Base-by-base conservation (phyloP, 2,888 invertebrate species). In the Ochropleura leucogaster region DNA sequence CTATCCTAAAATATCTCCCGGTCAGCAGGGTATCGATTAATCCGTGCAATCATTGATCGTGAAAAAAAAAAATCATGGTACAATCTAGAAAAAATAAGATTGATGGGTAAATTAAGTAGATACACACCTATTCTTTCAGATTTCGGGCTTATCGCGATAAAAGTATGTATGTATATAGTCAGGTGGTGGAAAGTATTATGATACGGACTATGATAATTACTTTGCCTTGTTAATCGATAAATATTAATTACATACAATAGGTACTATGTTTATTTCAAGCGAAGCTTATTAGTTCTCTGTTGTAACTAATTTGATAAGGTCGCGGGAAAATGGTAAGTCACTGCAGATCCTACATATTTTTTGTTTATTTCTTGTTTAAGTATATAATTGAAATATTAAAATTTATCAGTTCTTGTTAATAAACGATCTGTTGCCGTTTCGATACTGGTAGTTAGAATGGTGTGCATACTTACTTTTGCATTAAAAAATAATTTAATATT, bases 321-420 rank as follows among this genome's bases (percentile, higher is more conserved):
- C 51, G 80, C 40, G 10, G 63, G n/a, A 79, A 74, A n/a, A 79
- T 79, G 79, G 79, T 79, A 74, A 79, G 79, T 62, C 20, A 14
- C 9, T 60, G 16, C 0, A 8, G 18, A 20, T 40, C 9, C 18
- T 30, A 18, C 12, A 8, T 44, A 42, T 55, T 20, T 20, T 49
- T 44, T 42, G 3, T 46, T 47, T 60, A 18, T 47, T 16, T 9
- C 12, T 12, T 9, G 42, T 42, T n/a, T n/a, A n/a, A n/a, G n/a
- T n/a, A n/a, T 12, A n/a, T 46, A 42, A 20, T 18, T 20, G 0
- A 42, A 49, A 12, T 49, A 64, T 14, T 51, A 20, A 14, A 7
- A n/a, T 40, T 51, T 51, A 30, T 16, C 9, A 30, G 16, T 46
- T 16, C 14, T 14, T 20, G 30, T 68, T 10, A 4, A 12, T 62